phyloP scores from a whole-genome alignment of 2,113 vertebrate genomes.

The Hemichromis elongatus region DNA sequence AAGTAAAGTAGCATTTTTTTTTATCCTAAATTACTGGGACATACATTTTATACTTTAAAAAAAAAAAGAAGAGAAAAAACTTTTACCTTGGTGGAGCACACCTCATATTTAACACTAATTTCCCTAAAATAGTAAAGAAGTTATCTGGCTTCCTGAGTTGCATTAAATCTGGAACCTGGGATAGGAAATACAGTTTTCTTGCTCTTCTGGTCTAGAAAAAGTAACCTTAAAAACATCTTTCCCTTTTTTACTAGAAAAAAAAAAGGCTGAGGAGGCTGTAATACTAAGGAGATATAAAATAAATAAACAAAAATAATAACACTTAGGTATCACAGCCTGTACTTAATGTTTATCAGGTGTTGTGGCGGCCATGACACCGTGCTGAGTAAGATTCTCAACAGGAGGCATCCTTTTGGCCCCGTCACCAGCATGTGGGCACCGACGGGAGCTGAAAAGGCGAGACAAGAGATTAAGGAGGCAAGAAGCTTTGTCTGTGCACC shows the following conservation, averaged over 20 bases:
- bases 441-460: constrained; percentile 75
- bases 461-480: constrained; percentile 77
- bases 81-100: background rate
- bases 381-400: constrained; percentile 83
- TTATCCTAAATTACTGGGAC: background rate
- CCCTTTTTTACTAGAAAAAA: background rate
- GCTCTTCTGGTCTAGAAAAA: background rate
- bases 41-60: background rate
- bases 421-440: constrained; percentile 74
- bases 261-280: constrained; percentile 1
- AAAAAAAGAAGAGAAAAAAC: accelerated
- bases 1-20: background rate
- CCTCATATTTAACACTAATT: background rate
- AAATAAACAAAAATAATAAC: constrained; percentile 66
- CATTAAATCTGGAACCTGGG: background rate
- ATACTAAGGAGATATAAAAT: constrained; percentile 45
- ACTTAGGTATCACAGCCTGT: constrained; percentile 74
- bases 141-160: background rate
- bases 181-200: background rate
- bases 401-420: constrained; percentile 78
- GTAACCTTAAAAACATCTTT: background rate
- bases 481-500: constrained; percentile 60
- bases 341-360: constrained; percentile 81
- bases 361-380: constrained; percentile 74
- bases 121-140: background rate